Evolutionary conservation across 2,113 vertebrate species (phyloP).

Genomic region (Eublepharis macularius): DNA sequence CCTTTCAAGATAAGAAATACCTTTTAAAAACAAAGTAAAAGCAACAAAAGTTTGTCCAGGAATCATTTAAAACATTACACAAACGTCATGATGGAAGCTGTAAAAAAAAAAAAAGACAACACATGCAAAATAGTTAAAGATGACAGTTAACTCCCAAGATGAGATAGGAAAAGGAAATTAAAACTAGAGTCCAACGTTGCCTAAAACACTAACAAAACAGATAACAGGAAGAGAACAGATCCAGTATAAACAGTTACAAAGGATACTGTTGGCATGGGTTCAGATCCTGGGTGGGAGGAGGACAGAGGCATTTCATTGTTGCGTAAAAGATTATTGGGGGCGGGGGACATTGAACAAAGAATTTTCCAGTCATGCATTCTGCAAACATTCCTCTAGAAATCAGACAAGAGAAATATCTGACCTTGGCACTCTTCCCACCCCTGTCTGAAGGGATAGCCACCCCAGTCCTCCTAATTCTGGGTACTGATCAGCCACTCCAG

Average conservation of each 20-base stretch:
- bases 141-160: slow-evolving; percentile 40
- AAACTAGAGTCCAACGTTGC: slow-evolving; percentile 52
- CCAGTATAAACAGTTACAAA: slow-evolving; percentile 72
- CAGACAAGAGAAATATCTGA: neutral
- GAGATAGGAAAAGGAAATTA: slow-evolving; percentile 71
- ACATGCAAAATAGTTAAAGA: neutral
- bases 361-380: slow-evolving; percentile 50
- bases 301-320: slow-evolving; percentile 70
- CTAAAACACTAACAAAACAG: slow-evolving; percentile 70
- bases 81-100: slow-evolving; percentile 15
- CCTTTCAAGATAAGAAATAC: slow-evolving; percentile 1
- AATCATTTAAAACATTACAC: slow-evolving; percentile 42
- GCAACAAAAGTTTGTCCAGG: slow-evolving; percentile 6
- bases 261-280: slow-evolving; percentile 66
- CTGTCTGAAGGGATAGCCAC: no score
- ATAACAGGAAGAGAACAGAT: slow-evolving; percentile 70
- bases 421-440: neutral
- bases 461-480: no score
- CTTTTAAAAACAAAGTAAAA: slow-evolving; percentile 7
- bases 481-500: no score
- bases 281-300: slow-evolving; percentile 62
- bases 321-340: slow-evolving; percentile 64
- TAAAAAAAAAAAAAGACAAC: neutral
- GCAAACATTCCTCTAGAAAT: slow-evolving; percentile 12
- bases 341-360: slow-evolving; percentile 66